Conservation (phyloP, 2,797 vertebrate genomes). For the Girardinus metallicus region DNA sequence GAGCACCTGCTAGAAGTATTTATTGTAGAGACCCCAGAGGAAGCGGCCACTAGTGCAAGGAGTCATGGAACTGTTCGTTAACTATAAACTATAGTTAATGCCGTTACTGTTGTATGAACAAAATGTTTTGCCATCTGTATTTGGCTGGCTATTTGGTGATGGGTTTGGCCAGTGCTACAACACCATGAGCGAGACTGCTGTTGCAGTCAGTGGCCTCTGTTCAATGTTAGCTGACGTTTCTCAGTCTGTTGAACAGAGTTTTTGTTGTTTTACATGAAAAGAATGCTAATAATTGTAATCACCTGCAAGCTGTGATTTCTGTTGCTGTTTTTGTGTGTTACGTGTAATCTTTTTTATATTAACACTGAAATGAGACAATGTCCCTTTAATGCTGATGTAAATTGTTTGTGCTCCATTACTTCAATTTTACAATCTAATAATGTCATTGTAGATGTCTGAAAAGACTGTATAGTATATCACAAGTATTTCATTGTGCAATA, state of each 20-base stretch:
- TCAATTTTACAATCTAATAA: not conserved
- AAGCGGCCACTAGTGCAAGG: not conserved
- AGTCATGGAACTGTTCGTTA: not conserved
- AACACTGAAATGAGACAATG: not conserved
- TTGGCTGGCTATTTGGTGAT: not conserved
- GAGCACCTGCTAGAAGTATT: not conserved
- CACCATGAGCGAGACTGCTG: not conserved
- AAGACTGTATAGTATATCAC: not conserved
- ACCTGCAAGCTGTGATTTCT: not conserved
- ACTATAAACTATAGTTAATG: not conserved
- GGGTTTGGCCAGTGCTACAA: not conserved
- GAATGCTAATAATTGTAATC: not conserved
- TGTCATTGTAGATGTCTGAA: not conserved
- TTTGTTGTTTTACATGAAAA: not conserved
- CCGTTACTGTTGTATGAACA: not conserved
- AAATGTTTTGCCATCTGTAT: not conserved
- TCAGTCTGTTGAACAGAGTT: not conserved
- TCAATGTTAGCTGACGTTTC: not conserved
- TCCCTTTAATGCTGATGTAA: not conserved
- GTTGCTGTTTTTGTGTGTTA: not conserved
- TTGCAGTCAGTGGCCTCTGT: not conserved
- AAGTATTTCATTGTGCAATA: not conserved
- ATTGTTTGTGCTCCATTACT: not conserved
- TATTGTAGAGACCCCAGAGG: not conserved
- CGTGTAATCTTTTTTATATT: no score